Evolutionary conservation across 2,888 invertebrate species (phyloP).

Genomic region (Trisateles emortualis): DNA sequence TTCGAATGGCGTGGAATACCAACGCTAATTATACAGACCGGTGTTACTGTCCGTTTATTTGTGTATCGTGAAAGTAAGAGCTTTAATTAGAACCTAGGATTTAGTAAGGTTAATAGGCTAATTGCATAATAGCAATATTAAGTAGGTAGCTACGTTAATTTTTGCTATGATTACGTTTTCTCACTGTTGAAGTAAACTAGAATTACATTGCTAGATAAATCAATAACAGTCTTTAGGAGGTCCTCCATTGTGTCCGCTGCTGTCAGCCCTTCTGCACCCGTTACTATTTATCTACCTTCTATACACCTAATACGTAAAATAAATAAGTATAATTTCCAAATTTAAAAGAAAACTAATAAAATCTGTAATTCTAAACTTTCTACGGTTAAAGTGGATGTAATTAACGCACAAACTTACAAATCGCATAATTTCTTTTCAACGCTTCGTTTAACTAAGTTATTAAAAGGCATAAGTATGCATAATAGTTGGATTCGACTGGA

Average conservation of each 20-base stretch:
- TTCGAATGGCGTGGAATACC: slow-evolving; percentile 17
- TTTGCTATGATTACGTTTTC: too few species aligned
- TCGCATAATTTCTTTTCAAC: slow-evolving; percentile 13
- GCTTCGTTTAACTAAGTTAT: slow-evolving; percentile 19
- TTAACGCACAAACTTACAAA: slow-evolving; percentile 11
- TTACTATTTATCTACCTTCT: too few species aligned
- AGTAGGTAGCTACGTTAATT: too few species aligned
- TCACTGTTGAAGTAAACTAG: too few species aligned
- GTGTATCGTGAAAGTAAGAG: slow-evolving; percentile 36
- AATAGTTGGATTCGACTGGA: background rate
- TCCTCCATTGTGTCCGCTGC: too few species aligned
- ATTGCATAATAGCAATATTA: slow-evolving; percentile 5
- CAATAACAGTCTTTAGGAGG: too few species aligned
- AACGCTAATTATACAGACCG: slow-evolving; percentile 32
- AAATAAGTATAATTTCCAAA: background rate
- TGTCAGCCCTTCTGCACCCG: too few species aligned
- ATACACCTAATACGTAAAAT: background rate
- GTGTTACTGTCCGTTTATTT: slow-evolving; percentile 27
- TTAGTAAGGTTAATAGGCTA: slow-evolving; percentile 8
- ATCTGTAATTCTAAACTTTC: slow-evolving; percentile 12
- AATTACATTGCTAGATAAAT: too few species aligned
- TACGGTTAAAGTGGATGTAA: slow-evolving; percentile 20
- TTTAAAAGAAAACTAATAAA: too few species aligned
- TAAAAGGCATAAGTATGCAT: slow-evolving; percentile 11
- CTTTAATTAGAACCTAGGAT: slow-evolving; percentile 33